Percentiles rank a stretch among this genome's conserved stretches.
Evolutionary conservation across 2,888 invertebrate species (phyloP).

Genomic region (Lycophotia porphyrea): DNA sequence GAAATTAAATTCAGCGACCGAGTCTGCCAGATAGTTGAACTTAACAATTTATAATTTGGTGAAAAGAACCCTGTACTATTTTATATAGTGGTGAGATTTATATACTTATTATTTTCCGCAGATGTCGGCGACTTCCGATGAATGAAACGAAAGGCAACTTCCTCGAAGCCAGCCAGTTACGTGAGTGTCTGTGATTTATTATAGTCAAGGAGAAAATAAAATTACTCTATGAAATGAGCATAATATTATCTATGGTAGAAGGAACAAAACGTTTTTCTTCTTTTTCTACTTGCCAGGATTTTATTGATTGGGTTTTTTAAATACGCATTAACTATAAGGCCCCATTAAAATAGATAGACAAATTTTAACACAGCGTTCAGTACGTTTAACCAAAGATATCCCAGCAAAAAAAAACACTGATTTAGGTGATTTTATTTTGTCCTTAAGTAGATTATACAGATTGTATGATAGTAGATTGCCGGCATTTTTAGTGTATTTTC

Average conservation of each 20-base stretch:
- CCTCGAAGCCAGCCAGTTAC: conserved; percentile 34
- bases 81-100: conserved; percentile 36
- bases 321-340: not conserved
- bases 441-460: too few species aligned
- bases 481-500: too few species aligned
- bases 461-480: too few species aligned
- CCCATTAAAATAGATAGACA: too few species aligned
- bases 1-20: conserved; percentile 39
- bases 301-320: not conserved
- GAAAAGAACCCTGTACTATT: conserved; percentile 40
- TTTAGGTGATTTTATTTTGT: too few species aligned
- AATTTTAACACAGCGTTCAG: too few species aligned
- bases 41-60: conserved; percentile 35
- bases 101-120: conserved; percentile 54
- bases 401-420: too few species aligned
- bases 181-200: conserved; percentile 59
- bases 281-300: not conserved
- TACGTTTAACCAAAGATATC: too few species aligned
- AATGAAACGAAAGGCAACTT: conserved; percentile 35
- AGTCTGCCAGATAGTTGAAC: conserved; percentile 35
- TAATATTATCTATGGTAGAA: conserved; percentile 10
- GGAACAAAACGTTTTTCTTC: not conserved
- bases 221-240: not conserved
- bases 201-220: conserved; percentile 7
- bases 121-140: conserved; percentile 54